Evolutionary conservation across 1,140 invertebrate species (phyloP).

Genomic region (Drosophila bocki): DNA sequence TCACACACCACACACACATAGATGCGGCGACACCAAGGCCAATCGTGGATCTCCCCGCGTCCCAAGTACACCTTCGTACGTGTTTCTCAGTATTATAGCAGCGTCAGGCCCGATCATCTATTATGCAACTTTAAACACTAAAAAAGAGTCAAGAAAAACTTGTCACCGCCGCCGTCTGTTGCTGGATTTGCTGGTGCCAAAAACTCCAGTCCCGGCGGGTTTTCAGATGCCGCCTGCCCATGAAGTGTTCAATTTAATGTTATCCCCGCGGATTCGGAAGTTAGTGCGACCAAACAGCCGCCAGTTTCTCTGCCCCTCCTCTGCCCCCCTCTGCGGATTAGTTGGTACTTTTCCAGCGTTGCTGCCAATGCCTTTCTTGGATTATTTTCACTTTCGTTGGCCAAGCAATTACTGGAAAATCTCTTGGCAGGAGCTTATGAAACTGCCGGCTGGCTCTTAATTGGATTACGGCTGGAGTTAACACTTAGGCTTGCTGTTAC

Average conservation of each 20-base stretch:
- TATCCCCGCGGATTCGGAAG: conserved; percentile 60
- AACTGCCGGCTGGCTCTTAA: conserved; percentile 43
- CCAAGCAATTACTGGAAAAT: conserved; percentile 23
- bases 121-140: conserved; percentile 64
- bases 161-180: conserved; percentile 30
- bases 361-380: conserved; percentile 26
- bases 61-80: conserved; percentile 47
- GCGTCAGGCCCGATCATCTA: conserved; percentile 60
- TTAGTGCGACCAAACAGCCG: background rate
- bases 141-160: conserved; percentile 24
- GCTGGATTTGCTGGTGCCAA: conserved; percentile 50
- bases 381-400: conserved; percentile 74
- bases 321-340: conserved; percentile 31
- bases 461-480: conserved; percentile 13
- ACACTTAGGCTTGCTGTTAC: background rate
- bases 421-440: conserved; percentile 18
- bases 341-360: conserved; percentile 47
- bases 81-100: conserved; percentile 70
- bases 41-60: conserved; percentile 31
- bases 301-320: conserved; percentile 24
- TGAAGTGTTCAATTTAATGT: conserved; percentile 66
- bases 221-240: conserved; percentile 47
- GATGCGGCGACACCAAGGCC: conserved; percentile 35
- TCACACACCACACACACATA: conserved; percentile 5
- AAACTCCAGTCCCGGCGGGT: conserved; percentile 33